Base-by-base conservation (phyloP, 2,888 invertebrate genomes). In the Lepidochrysops patricia region DNA sequence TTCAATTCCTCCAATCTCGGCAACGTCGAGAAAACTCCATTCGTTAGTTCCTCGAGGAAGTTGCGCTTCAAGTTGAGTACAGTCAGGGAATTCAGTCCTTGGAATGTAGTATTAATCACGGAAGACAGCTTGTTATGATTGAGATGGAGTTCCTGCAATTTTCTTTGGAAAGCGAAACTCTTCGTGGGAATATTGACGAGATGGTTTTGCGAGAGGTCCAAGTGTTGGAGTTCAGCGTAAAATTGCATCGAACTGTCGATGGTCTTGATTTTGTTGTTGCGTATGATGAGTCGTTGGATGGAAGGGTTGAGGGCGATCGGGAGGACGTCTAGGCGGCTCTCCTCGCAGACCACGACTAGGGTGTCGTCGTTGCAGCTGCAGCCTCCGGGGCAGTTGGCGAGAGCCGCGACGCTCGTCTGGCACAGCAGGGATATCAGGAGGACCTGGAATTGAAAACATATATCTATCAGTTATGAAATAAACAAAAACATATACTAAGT, bases 281-380 rank as follows among this genome's bases (percentile, higher is more conserved):
- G 93, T 64, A 97, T 92, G 69, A 96, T 94, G 71, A 97, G 91
- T 60, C 96, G 91, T 76, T 95, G 95, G 65, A 97, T 96, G 71
- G 95, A 95, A 43, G 98, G 98, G 86, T 97, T 97, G 65, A 97
- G 90, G 2, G 96, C 95, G 72, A 97, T 97, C 63, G 97, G 97
- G 64, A 97, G 92, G 60, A 96, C 96, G 84, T 96, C 96, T 63
- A 97, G 90, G 68, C 94, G 94, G 74, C 96, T 96, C 75, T 93
- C 94, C 70, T 95, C 93, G 84, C 97, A 97, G 68, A 93, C 93
- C 57, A 97, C 97, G 61, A 95, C 94, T 67, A 96, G 92, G 7
- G 94, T 96, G 67, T 96, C 96, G 76, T 97, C 97, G 84, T 97
- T 95, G 89, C 97, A 97, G 78, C 90, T 92, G 84, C 97, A 97